Evolutionary conservation across 1,140 invertebrate genomes (phyloP), one percentile per base, ranked within the genome.

Genomic region (Ectropis grisescens): DNA sequence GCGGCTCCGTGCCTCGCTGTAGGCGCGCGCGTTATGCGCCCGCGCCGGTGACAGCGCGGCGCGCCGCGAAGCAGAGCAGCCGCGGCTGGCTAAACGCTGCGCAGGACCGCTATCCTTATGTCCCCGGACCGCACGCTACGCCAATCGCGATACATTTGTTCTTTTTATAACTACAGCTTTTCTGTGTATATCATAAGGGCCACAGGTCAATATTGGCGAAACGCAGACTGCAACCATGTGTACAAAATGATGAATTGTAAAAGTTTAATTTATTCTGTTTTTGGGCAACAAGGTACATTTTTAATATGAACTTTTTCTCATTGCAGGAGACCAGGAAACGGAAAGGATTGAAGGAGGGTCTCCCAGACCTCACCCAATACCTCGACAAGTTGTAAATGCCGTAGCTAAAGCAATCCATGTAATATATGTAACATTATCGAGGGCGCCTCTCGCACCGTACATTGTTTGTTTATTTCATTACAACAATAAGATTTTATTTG

Each of bases 261-360:
- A n/a, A n/a, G n/a, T n/a, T n/a, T n/a, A n/a, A n/a, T n/a, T n/a
- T n/a, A n/a, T n/a, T n/a, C n/a, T n/a, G n/a, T n/a, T n/a, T n/a
- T n/a, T n/a, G n/a, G n/a, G n/a, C n/a, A n/a, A n/a, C n/a, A n/a
- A n/a, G n/a, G n/a, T n/a, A n/a, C n/a, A n/a, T n/a, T n/a, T n/a
- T n/a, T n/a, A n/a, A n/a, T n/a, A n/a, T n/a, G n/a, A n/a, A n/a
- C 37, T 28, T 42, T 58, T 53, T 51, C 60, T 80, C 34, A 60
- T 83, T 82, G 47, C 78, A 92, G 88, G 96, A 97, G 33, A 99
- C 95, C 43, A 93, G 98, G 81, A 99, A 99, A 85, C 91, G 98
- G 81, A 99, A 99, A 88, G 98, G 98, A 84, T 87, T 99, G 60
- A 99, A 98, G 83, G 97, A 99, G 80, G 95, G 95, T 82, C 86